Conservation (phyloP, 2,113 vertebrate species). For the Apteryx mantelli region DNA sequence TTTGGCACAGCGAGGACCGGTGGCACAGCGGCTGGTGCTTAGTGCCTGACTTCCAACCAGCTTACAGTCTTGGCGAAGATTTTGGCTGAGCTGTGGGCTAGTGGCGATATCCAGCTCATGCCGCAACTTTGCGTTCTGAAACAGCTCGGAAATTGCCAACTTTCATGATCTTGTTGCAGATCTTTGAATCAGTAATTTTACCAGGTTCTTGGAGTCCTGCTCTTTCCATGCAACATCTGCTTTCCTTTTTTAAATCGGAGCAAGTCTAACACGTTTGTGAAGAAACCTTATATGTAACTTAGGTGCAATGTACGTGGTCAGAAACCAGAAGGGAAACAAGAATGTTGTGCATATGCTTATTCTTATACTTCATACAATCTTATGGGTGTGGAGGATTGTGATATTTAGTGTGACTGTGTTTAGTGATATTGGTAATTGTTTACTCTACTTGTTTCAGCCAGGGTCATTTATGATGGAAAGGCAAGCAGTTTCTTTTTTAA, state of each 20-base stretch:
- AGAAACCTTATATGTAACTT: not conserved
- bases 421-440: not conserved
- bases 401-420: not conserved
- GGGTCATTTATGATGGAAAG: not conserved
- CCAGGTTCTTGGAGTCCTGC: not conserved
- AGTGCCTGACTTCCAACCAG: accelerated
- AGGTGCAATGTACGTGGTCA: not conserved
- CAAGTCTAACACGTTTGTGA: not conserved
- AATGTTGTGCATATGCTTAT: not conserved
- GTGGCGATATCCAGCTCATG: not conserved
- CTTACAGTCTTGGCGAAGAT: not conserved
- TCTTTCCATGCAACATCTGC: not conserved
- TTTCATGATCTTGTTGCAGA: not conserved
- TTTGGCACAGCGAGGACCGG: not conserved
- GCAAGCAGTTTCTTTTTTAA: no score
- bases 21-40: not conserved
- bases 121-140: accelerated
- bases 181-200: not conserved
- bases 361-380: not conserved
- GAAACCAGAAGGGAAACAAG: not conserved
- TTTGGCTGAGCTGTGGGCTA: not conserved
- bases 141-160: accelerated
- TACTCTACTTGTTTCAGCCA: not conserved
- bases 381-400: not conserved
- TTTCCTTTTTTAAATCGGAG: accelerated